Base-by-base conservation (phyloP, 92 coral and sea anemone species). In the Siderastrea siderea region DNA sequence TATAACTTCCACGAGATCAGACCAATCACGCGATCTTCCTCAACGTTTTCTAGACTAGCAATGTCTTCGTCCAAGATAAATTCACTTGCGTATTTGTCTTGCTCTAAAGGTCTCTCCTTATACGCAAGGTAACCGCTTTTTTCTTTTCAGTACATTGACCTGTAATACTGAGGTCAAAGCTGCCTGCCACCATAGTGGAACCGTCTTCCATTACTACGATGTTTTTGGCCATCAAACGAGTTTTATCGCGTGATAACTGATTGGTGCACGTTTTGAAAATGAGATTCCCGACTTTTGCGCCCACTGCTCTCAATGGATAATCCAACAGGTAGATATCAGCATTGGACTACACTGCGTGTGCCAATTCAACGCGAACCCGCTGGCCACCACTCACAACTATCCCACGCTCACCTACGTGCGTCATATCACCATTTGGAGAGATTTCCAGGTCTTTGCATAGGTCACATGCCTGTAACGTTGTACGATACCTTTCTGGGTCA, bases 361-460 rank as follows among this genome's bases (percentile, higher is more conserved):
- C 76, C 12, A 71, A 47, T 47, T 11, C 55, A 8, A 71, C 76
- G 14, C 76, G 76, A 47, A 19, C 55, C 9, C 17, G 50, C 54
- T 71, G 76, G 5, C 76, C 76, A 7, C 76, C 76, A 47, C 76
- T 71, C 38, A 71, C 11, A 13, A 47, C 55, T 71, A 71, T 71
- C 12, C 76, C 76, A 11, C 74, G 74, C 17, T 79, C 74, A 19
- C 84, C 84, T 3, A 79, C 71, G 13, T 17, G 45, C 13, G 84
- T 79, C 68, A 59, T 79, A 47, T 79, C 84, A 8, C 84, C 84
- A 59, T 58, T 46, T 0, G 84, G 84, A 38, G 61, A 59, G 4
- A 10, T 44, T 26, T 79, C 10, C 7, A 79, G 16, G 84, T 79
- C 84, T 79, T 45, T 64, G 44, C 9, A 6, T 6, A 79, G 74